Conservation (phyloP, 2,888 invertebrate species). For the Netelia inedita region DNA sequence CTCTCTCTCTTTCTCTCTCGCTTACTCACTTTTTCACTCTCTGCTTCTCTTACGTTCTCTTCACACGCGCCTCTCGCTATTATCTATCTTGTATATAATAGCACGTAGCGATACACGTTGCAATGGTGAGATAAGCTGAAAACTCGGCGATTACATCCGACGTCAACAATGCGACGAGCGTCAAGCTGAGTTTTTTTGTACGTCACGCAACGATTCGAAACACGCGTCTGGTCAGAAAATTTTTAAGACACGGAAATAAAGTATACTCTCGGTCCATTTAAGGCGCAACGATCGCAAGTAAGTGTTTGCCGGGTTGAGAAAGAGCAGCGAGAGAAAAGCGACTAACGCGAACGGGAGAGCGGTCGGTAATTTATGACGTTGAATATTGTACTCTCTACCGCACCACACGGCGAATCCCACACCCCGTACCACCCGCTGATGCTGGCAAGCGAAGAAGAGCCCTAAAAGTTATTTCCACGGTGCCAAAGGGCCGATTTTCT, state of each 20-base stretch:
- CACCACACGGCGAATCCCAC: conserved; percentile 35
- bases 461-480: conserved; percentile 68
- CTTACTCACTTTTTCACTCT: conserved; percentile 39
- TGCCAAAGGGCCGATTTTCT: conserved; percentile 54
- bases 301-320: conserved; percentile 51
- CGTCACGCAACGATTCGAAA: not conserved
- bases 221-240: conserved; percentile 59
- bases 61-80: not conserved
- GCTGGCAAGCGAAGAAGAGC: conserved; percentile 48
- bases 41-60: conserved; percentile 8
- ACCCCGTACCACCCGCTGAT: conserved; percentile 58
- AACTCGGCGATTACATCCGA: not conserved
- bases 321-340: conserved; percentile 60
- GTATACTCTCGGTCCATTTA: conserved; percentile 72
- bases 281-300: conserved; percentile 67
- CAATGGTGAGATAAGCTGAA: not conserved
- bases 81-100: not conserved
- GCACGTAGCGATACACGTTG: not conserved
- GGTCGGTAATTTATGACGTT: conserved; percentile 73
- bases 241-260: conserved; percentile 73
- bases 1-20: conserved; percentile 43
- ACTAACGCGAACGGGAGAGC: conserved; percentile 61
- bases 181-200: not conserved
- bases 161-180: not conserved
- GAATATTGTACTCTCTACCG: conserved; percentile 72